Evolutionary conservation across 2,113 vertebrate species (phyloP).

Genomic region (Columba livia): DNA sequence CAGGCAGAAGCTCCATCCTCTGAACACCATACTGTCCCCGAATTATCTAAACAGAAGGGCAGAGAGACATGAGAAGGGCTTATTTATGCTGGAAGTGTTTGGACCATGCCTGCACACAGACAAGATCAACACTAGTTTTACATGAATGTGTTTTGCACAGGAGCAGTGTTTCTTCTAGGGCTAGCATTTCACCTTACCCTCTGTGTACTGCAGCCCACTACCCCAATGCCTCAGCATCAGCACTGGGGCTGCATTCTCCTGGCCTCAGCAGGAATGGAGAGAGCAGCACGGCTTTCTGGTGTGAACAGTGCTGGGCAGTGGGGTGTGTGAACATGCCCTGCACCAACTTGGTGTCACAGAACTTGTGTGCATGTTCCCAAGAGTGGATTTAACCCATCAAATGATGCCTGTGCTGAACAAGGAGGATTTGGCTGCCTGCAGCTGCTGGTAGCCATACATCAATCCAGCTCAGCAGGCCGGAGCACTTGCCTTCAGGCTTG

Average conservation of each 20-base stretch:
- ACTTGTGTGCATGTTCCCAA: rapidly evolving
- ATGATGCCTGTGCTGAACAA: not conserved
- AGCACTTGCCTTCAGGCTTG: not conserved
- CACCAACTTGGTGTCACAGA: not conserved
- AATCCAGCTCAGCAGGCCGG: not conserved
- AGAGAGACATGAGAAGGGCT: not conserved
- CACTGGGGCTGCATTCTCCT: not conserved
- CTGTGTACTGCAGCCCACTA: rapidly evolving
- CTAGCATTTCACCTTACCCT: not conserved
- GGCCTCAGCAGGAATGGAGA: not conserved
- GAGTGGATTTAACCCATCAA: not conserved
- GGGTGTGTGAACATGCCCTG: not conserved
- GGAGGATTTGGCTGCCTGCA: not conserved
- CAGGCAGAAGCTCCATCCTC: constrained; percentile 86
- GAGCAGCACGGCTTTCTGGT: not conserved
- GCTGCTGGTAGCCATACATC: not conserved
- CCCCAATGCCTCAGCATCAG: rapidly evolving
- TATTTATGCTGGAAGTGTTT: not conserved
- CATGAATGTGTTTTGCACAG: not conserved
- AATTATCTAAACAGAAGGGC: constrained; percentile 59
- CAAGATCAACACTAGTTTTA: not conserved
- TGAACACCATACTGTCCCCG: constrained; percentile 72
- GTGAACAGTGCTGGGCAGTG: rapidly evolving
- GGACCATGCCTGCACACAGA: not conserved
- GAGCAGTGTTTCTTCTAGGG: not conserved